phyloP scores from a whole-genome alignment of 2,797 vertebrate genomes.

The Masticophis lateralis region DNA sequence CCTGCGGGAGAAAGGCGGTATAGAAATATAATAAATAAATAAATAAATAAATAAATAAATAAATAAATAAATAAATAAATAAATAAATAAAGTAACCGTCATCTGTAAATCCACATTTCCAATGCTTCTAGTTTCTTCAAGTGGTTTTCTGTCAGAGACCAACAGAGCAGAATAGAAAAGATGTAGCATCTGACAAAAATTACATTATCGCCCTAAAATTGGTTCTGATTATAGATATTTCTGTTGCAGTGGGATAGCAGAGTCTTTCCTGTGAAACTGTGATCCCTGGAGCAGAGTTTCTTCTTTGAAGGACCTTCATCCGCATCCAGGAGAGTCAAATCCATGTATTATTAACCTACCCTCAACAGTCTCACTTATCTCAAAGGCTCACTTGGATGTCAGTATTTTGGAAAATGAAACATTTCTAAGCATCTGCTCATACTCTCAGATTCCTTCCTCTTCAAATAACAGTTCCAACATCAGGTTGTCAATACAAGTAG shows the following conservation, averaged over 20 bases:
- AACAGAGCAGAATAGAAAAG: too few relatives aligned
- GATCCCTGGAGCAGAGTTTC: neutral
- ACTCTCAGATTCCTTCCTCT: neutral
- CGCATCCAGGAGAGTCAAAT: neutral
- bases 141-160: too few relatives aligned
- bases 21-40: too few relatives aligned
- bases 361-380: neutral
- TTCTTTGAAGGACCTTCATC: neutral
- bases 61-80: too few relatives aligned
- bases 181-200: too few relatives aligned
- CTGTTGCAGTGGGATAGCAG: neutral
- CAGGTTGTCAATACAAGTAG: neutral
- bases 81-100: too few relatives aligned
- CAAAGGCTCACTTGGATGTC: neutral
- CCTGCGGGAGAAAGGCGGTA: too few relatives aligned
- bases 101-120: too few relatives aligned
- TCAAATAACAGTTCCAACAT: neutral
- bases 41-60: too few relatives aligned
- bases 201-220: too few relatives aligned
- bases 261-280: neutral
- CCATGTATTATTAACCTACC: neutral
- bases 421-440: neutral
- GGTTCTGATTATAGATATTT: neutral
- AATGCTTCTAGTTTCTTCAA: too few relatives aligned
- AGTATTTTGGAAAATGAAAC: neutral